Evolutionary conservation across 2,113 vertebrate species (phyloP), one percentile per base, ranked within the genome.

Genomic region (Bos javanicus): DNA sequence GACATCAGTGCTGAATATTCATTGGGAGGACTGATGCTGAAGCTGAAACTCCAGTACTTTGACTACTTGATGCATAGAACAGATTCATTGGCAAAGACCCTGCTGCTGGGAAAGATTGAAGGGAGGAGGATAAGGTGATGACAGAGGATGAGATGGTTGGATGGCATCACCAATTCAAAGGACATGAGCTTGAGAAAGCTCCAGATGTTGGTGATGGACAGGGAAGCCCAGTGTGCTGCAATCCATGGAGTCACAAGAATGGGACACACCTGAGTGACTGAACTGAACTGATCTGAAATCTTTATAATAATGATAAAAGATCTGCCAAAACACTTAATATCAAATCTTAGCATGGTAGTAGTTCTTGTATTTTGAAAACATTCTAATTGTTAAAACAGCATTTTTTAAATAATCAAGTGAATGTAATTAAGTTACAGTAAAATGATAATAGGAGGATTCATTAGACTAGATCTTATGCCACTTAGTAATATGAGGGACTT

Each of bases 201-300:
- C 19, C 67, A 36, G 19, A 36, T 23, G n/a, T 36, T 71, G 67
- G 17, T 36, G 67, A 36, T 1, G 0, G n/a, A 36, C 67, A 71
- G n/a, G 19, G 67, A 39, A 36, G 67, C 19, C n/a, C 10, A 6
- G n/a, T 4, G 0, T 71, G 67, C 67, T 71, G 19, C 19, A 39
- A 3, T 23, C n/a, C n/a, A 71, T 71, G 67, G n/a, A 5, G 2
- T 6, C 0, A 0, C 2, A 6, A 6, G 5, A 71, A 21, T 71
- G 2, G 4, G 67, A 71, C 67, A 71, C 19, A 39, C 2, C 19
- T 36, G 19, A 71, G n/a, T 39, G 19, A 71, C 67, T n/a, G 62
- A 71, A 23, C n/a, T 39, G 19, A 71, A 12, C 19, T 64, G 46
- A 87, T 7, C 3, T 50, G 13, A 87, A 88, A 64, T 0, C 8